A percentile compares a stretch with the other conserved stretches of the same genome.
These are phyloP conservation scores for Agapornis canus DNA, from an alignment of 2,797 vertebrate genomes.

Conservation along the genomic window DNA sequence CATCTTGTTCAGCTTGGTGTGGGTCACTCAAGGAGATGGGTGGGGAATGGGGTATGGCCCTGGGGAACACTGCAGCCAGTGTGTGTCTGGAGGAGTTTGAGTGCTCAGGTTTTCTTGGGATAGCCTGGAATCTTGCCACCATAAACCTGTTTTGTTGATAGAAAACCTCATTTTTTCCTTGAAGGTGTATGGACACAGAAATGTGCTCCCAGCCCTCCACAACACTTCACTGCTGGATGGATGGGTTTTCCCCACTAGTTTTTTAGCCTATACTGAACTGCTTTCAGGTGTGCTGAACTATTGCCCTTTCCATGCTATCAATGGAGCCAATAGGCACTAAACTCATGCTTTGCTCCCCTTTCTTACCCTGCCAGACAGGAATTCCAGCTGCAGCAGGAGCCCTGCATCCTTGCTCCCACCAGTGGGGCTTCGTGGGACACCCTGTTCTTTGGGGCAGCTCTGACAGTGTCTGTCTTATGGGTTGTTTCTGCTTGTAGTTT, in stretches of 20 bases:
- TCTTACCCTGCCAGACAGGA: neutral
- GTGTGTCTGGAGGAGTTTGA: fast-evolving
- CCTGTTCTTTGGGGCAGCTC: fast-evolving
- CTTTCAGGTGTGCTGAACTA: neutral
- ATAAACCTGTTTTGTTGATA: neutral
- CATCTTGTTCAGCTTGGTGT: neutral
- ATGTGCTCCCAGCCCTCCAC: neutral
- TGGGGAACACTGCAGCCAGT: neutral
- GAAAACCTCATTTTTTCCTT: neutral
- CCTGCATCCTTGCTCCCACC: neutral
- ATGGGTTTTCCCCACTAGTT: neutral
- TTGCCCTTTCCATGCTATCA: neutral
- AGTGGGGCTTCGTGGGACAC: neutral
- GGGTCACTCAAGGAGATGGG: neutral
- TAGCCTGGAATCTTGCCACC: neutral
- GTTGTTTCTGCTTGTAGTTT: neutral
- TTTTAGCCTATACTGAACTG: neutral
- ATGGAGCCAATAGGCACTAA: neutral
- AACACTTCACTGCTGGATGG: neutral
- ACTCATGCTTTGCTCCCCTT: neutral
- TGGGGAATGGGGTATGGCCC: neutral
- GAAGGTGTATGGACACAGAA: neutral
- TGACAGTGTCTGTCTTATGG: neutral
- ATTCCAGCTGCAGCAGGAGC: neutral
- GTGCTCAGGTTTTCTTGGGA: neutral